Evolutionary conservation across 2,888 invertebrate species (phyloP), one percentile per base, ranked within the genome.

Genomic region (Xanthostigma xanthostigma): DNA sequence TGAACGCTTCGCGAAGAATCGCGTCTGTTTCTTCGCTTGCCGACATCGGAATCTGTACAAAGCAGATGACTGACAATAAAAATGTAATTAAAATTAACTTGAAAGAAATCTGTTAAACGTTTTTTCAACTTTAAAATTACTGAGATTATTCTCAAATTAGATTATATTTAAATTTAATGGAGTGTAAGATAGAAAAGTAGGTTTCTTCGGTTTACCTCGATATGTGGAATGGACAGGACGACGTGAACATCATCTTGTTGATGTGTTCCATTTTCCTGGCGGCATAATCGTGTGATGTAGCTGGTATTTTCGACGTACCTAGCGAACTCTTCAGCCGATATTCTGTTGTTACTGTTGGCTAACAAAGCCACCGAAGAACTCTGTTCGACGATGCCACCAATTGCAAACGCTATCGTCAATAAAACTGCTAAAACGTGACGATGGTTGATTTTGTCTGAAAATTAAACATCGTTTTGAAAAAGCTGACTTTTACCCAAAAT

Each of bases 341-440:
- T 66, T 46, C 60, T 58, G 2, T 66, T 62, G 2, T 67, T 65
- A 49, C 61, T 64, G 47, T 74, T 73, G 2, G 74, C 73, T 37
- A 73, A 63, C 43, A 75, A 59, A 13, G 74, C 73, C 2, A 75
- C 74, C 3, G 73, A 73, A 10, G 74, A 72, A 50, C 73, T 73
- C 52, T 73, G 73, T 56, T 75, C 74, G 6, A 75, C 72, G 11
- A 75, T 65, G 2, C 75, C 75, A 50, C 72, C 72, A n/a, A 75
- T 59, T 12, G 72, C 71, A 53, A 74, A 73, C 10, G 74, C 75
- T 27, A 72, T 69, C 38, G 72, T 68, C 2, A 74, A 71, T 51
- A 75, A 68, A 11, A 67, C 61, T 12, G 70, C 69, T 36, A 75
- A 64, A 40, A 74, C 62, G 55, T 74, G 73, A 42, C 73, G 65